Percentiles rank a stretch among this genome's conserved stretches.
These are phyloP conservation scores for Vanessa atalanta DNA, from an alignment of 1,140 invertebrate genomes.

Conservation along the genomic window DNA sequence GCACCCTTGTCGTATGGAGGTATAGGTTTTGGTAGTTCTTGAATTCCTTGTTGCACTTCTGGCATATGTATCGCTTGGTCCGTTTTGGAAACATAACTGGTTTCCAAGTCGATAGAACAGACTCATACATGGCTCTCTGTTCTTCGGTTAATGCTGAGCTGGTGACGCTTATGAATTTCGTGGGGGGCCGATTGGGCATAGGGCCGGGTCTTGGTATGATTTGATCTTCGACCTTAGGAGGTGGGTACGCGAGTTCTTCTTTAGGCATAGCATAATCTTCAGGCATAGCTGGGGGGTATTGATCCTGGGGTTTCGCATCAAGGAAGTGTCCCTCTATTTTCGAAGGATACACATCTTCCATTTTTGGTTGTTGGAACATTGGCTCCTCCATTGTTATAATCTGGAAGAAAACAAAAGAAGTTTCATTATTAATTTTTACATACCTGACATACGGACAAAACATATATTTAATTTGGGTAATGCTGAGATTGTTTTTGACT, in stretches of 20 bases:
- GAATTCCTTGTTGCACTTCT: constrained; percentile 73
- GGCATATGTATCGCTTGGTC: constrained; percentile 66
- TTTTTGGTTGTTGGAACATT: constrained; percentile 24
- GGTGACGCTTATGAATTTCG: constrained; percentile 67
- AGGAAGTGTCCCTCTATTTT: constrained; percentile 36
- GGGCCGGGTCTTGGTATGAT: constrained; percentile 39
- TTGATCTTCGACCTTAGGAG: constrained; percentile 12
- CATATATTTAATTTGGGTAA: no score
- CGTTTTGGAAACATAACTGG: constrained; percentile 66
- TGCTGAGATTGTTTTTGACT: no score
- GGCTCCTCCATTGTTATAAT: constrained; percentile 19
- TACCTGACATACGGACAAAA: no score
- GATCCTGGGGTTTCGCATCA: constrained; percentile 30
- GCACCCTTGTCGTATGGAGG: constrained; percentile 68
- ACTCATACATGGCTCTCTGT: constrained; percentile 72
- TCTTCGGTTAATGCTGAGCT: constrained; percentile 61
- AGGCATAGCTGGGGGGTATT: constrained; percentile 29
- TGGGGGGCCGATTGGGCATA: constrained; percentile 43
- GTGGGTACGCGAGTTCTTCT: constrained; percentile 6
- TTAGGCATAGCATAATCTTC: constrained; percentile 36
- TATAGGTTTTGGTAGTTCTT: constrained; percentile 76
- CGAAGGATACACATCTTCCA: constrained; percentile 18
- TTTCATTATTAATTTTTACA: not conserved
- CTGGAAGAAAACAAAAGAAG: constrained; percentile 10
- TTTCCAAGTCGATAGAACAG: constrained; percentile 70